Evolutionary conservation across 2,888 invertebrate genomes (phyloP).

Genomic region (Eustalomyia histrio): DNA sequence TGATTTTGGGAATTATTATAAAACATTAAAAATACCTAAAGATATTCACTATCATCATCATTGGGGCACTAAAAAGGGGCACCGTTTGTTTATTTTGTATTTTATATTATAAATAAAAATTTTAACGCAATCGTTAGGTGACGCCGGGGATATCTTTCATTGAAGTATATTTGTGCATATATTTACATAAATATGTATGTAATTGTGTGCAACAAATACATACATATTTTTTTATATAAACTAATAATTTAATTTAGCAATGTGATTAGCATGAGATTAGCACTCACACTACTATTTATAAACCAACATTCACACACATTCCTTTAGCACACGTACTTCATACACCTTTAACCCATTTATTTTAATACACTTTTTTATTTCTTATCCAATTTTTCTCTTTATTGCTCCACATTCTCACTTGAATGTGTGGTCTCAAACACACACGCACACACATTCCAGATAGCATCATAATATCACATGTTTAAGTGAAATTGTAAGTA

Average conservation of each 20-base stretch:
- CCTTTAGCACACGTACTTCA: neutral
- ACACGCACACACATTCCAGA: conserved; percentile 35
- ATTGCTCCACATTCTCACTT: neutral
- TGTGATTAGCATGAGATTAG: conserved; percentile 51
- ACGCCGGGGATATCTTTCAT: too few species aligned
- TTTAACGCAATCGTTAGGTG: too few species aligned
- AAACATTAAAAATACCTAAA: too few species aligned
- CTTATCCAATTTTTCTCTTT: conserved; percentile 33
- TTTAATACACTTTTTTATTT: conserved; percentile 40
- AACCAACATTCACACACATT: neutral
- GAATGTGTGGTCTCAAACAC: conserved; percentile 3
- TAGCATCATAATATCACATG: conserved; percentile 61
- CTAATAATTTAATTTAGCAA: conserved; percentile 55
- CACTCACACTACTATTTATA: conserved; percentile 14
- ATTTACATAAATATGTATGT: neutral
- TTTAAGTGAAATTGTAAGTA: conserved; percentile 61
- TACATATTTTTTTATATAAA: conserved; percentile 9
- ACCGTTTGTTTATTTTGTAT: too few species aligned
- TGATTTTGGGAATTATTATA: too few species aligned
- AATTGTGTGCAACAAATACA: neutral
- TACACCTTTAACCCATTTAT: conserved; percentile 46
- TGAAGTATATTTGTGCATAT: too few species aligned
- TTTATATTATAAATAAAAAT: too few species aligned
- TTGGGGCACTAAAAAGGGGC: too few species aligned
- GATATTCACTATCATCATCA: too few species aligned